phyloP scores from a whole-genome alignment of 2,888 invertebrate genomes.

The Dugesia japonica region DNA sequence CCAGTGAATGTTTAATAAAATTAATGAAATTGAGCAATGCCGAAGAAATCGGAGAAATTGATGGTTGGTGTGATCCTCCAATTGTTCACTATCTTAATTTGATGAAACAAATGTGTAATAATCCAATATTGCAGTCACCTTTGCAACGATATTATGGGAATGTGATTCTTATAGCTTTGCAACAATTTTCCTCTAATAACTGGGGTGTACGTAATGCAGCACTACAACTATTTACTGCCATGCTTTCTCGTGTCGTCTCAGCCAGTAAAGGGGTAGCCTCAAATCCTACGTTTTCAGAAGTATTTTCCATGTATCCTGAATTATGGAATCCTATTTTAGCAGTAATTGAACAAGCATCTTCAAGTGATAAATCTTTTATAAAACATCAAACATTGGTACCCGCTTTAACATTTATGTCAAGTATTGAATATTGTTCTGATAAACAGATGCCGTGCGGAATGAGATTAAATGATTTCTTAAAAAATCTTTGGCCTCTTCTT shows the following conservation, averaged over 20 bases:
- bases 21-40: not conserved
- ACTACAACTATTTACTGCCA: not conserved
- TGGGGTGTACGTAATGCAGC: conserved; percentile 23
- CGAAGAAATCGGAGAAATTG: not conserved
- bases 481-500: not conserved
- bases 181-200: not conserved
- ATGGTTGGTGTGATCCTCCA: conserved; percentile 20
- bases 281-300: not conserved
- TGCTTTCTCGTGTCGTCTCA: not conserved
- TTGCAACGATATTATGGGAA: not conserved
- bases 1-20: not conserved
- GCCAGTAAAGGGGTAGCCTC: not conserved
- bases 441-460: not conserved
- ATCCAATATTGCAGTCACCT: not conserved
- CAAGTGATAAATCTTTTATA: not conserved
- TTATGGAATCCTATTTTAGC: not conserved
- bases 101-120: not conserved
- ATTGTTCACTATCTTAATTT: conserved; percentile 14
- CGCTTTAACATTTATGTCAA: not conserved
- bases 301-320: not conserved
- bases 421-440: not conserved
- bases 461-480: not conserved
- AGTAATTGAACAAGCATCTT: not conserved
- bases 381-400: not conserved
- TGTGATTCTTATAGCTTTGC: not conserved